Conservation (phyloP, 2,797 vertebrate genomes). For the Alcedo atthis region DNA sequence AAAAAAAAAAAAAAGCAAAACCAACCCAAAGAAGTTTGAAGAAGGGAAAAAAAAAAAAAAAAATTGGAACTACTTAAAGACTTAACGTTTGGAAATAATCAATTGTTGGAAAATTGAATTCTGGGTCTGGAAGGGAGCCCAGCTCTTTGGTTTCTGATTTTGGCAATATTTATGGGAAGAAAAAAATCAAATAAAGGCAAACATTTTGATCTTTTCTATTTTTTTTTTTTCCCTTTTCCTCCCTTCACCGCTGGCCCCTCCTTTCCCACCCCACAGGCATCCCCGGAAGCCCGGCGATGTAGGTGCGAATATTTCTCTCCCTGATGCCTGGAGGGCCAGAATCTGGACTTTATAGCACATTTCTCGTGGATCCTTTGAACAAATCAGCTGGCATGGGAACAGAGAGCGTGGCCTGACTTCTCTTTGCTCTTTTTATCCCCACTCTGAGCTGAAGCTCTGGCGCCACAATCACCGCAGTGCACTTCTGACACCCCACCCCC, state of each 20-base stretch:
- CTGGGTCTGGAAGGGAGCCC: conserved; percentile 28
- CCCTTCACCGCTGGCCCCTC: background rate
- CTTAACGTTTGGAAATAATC: conserved; percentile 61
- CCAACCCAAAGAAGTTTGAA: background rate
- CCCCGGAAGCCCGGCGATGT: background rate
- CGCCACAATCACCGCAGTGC: background rate
- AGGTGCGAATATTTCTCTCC: background rate
- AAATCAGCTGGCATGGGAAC: conserved; percentile 50
- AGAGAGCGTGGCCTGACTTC: background rate
- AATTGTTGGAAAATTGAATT: conserved; percentile 32
- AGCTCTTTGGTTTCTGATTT: background rate
- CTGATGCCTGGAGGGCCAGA: background rate
- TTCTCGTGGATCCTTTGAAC: conserved; percentile 39
- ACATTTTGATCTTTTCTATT: background rate
- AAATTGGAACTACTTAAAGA: background rate
- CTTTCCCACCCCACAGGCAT: background rate
- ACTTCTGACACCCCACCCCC: background rate
- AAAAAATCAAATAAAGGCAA: background rate
- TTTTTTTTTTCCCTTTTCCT: background rate
- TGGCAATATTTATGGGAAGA: conserved; percentile 30
- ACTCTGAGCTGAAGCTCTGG: background rate
- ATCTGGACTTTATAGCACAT: background rate
- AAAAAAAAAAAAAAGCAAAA: background rate
- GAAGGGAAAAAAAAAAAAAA: background rate
- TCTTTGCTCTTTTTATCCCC: background rate